These are phyloP conservation scores for Eupeodes luniger DNA, from an alignment of 2,888 invertebrate genomes.

Conservation along the genomic window DNA sequence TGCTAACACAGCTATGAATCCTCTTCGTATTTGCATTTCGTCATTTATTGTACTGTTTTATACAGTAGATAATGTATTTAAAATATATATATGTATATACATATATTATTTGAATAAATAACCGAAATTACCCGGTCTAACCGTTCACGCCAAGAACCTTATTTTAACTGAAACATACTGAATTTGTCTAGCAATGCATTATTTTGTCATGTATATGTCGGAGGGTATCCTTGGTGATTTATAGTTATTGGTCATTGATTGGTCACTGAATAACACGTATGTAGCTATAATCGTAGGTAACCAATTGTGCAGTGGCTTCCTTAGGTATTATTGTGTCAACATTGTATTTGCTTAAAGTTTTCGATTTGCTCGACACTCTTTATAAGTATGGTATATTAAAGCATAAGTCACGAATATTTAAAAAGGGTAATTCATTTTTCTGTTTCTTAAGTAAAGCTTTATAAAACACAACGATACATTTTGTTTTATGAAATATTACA, in stretches of 20 bases:
- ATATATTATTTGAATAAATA: neutral
- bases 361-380: slow-evolving; percentile 45
- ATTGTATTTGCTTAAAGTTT: slow-evolving; percentile 56
- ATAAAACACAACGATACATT: too few species aligned
- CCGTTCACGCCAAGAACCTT: slow-evolving; percentile 26
- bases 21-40: slow-evolving; percentile 43
- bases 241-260: slow-evolving; percentile 57
- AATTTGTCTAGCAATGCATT: slow-evolving; percentile 51
- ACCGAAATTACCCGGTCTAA: slow-evolving; percentile 19
- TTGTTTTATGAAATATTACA: too few species aligned
- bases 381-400: neutral
- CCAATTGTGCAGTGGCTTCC: slow-evolving; percentile 56
- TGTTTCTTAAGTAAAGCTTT: too few species aligned
- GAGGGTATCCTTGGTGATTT: slow-evolving; percentile 70
- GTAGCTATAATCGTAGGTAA: slow-evolving; percentile 32
- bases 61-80: neutral
- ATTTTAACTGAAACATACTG: slow-evolving; percentile 37
- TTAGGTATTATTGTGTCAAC: slow-evolving; percentile 65
- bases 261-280: slow-evolving; percentile 56
- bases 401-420: neutral
- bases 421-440: too few species aligned
- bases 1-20: slow-evolving; percentile 20
- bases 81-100: neutral
- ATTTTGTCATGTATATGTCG: slow-evolving; percentile 62
- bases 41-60: slow-evolving; percentile 38